Base-by-base conservation (phyloP, 2,797 vertebrate species). In the Myripristis murdjan region DNA sequence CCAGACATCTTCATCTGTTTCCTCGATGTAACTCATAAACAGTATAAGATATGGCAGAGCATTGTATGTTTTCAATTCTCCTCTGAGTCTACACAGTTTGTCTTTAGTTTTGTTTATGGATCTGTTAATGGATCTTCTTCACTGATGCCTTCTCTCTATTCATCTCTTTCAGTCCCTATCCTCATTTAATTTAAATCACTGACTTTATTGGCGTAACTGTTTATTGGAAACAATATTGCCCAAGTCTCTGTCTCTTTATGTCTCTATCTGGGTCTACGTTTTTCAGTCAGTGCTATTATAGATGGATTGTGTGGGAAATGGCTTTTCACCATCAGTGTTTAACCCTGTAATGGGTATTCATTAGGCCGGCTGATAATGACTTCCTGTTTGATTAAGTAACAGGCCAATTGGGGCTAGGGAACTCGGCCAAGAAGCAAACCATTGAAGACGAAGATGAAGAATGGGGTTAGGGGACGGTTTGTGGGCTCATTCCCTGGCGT, bases 371-470 rank as follows among this genome's bases (percentile, higher is more conserved):
- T 76, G 58, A 69, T 83, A 85, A 88, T 82, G 79, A 85, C 86
- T 88, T 88, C 86, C 75, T 86, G 75, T 79, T 64, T 26, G 53
- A 87, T 86, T 87, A 85, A 83, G 86, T 86, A 91, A 88, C 85
- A 59, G 65, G 75, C 83, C 87, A 91, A 94, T 94, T 91, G 87
- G 69, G 74, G 70, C 39, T 10, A 65, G 47, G 77, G 83, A 90
- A 77, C 37, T n/a, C 8, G 14, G 77, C 85, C 81, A 85, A 82
- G 47, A 77, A 64, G 43, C 60, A 64, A 83, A 79, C 44, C 55
- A 70, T 63, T 49, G 57, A 60, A 61, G 54, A 60, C 2, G 28
- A 70, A 53, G 48, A 77, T 75, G 57, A 79, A 58, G 60, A 72
- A 70, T 75, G 75, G 28, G 66, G 52, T 84, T 70, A 48, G 54